These are phyloP conservation scores for Lobophora halterata DNA, from an alignment of 2,888 invertebrate genomes.

Conservation along the genomic window DNA sequence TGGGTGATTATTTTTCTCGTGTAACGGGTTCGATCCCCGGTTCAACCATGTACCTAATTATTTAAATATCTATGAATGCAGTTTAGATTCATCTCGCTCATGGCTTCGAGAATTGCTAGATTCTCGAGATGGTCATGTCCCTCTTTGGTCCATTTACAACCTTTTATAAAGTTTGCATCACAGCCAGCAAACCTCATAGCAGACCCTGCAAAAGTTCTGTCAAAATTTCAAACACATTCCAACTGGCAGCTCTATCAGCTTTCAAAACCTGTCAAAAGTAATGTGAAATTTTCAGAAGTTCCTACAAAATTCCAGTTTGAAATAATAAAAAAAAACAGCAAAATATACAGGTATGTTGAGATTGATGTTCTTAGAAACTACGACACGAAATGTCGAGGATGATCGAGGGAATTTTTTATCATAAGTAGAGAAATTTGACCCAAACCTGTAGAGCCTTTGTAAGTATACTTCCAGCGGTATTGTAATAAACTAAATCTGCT, in stretches of 20 bases:
- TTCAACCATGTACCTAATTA: too few relatives aligned
- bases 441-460: constrained; percentile 34
- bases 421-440: constrained; percentile 42
- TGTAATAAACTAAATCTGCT: too few relatives aligned
- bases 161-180: constrained; percentile 5
- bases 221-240: constrained; percentile 39
- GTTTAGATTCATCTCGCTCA: too few relatives aligned
- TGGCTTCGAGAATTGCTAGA: too few relatives aligned
- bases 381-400: neutral
- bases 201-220: constrained; percentile 23
- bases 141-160: too few relatives aligned
- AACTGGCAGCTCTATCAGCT: constrained; percentile 37
- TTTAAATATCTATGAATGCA: too few relatives aligned
- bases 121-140: too few relatives aligned
- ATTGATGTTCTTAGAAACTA: constrained; percentile 1
- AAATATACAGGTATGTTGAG: constrained; percentile 31
- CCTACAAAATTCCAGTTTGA: constrained; percentile 42
- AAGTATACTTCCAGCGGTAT: too few relatives aligned
- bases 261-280: constrained; percentile 24
- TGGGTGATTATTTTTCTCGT: too few relatives aligned
- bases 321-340: constrained; percentile 24
- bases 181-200: constrained; percentile 12
- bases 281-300: constrained; percentile 21
- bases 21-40: too few relatives aligned
- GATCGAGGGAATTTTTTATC: constrained; percentile 1